Conservation (phyloP, 2,113 vertebrate species). For the Passer domesticus region DNA sequence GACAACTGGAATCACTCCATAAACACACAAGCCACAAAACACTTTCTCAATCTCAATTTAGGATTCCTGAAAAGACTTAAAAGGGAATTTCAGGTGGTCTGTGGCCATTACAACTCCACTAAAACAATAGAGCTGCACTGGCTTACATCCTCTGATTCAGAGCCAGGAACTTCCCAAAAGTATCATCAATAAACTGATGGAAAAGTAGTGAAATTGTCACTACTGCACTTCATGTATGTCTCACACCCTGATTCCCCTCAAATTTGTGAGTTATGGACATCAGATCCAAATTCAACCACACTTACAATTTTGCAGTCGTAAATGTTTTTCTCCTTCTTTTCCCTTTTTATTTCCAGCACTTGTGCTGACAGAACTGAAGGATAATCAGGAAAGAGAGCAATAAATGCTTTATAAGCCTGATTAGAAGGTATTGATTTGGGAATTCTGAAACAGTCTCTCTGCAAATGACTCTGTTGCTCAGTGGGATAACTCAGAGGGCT, state of each 20-base stretch:
- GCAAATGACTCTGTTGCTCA: background rate
- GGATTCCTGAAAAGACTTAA: background rate
- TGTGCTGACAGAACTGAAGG: background rate
- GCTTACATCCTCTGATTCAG: background rate
- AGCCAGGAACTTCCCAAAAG: background rate
- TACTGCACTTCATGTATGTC: background rate
- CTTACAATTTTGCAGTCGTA: rapidly evolving
- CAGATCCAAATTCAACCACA: background rate
- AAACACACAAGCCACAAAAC: background rate
- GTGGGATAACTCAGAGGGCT: background rate
- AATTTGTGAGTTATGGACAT: background rate
- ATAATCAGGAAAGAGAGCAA: background rate
- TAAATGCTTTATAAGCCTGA: background rate
- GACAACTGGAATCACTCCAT: background rate
- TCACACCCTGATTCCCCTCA: background rate
- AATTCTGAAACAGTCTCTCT: background rate
- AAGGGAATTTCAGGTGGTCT: background rate
- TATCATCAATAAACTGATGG: background rate
- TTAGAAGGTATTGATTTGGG: background rate
- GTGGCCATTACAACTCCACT: background rate
- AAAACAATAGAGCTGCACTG: background rate
- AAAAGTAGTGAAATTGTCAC: background rate
- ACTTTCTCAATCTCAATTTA: background rate
- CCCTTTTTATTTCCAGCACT: background rate
- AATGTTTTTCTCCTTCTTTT: background rate